Evolutionary conservation across 2,888 invertebrate species (phyloP), one percentile per base, ranked within the genome.

Genomic region (Drosophila subsilvestris): DNA sequence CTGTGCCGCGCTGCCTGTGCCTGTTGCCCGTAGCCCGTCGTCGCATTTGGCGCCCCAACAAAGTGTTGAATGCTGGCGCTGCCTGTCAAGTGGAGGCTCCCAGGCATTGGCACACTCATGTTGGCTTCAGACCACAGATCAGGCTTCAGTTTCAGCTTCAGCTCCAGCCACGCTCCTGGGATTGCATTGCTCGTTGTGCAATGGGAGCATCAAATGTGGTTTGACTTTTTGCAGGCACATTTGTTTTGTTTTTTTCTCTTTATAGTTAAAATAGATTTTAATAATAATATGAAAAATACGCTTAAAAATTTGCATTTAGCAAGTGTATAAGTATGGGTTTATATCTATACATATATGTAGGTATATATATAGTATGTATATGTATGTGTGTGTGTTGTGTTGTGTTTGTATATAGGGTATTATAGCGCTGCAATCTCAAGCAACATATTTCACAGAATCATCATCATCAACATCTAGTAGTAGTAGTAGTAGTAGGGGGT

Each of bases 21-120:
- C 61, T 74, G 12, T 12, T 12, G 82, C 62, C 71, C 51, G 45
- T 49, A 14, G 65, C 62, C 71, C 58, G 59, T 48, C 65, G 66
- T 56, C 74, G 59, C 79, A 74, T 74, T 79, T 67, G 73, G 63
- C 80, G 62, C 78, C 79, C 72, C 60, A 79, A 76, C 81, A 74
- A 84, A 83, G 83, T 83, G 83, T 83, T 83, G 83, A 83, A 82
- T 73, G 84, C 76, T 81, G 62, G 62, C 62, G 79, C 67, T 73
- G 86, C 63, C 81, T 86, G 87, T 81, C 83, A 84, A 86, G 82
- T 86, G 81, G 71, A 63, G 72, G 72, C 83, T 84, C 51, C 81
- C 59, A 69, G 85, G 71, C 86, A 81, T 61, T 61, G 70, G 69
- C 69, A 69, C 69, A 69, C 70, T 69, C 69, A 66, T 48, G 56